A percentile compares a stretch with the other conserved stretches of the same genome.
phyloP scores from a whole-genome alignment of 2,113 vertebrate genomes.

The Boulengeromyrus knoepffleri region DNA sequence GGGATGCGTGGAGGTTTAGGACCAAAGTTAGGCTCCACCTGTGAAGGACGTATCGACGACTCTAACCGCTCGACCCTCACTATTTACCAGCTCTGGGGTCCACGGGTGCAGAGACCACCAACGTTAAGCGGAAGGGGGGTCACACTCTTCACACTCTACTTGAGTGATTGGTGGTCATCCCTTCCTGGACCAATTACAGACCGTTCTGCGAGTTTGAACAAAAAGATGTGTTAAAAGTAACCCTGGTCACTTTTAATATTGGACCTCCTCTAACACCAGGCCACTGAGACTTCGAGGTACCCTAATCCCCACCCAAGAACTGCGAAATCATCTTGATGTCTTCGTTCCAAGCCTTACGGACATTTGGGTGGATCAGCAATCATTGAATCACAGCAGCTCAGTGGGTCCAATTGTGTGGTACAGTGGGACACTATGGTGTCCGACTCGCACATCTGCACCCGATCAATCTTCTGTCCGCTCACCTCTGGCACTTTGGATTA shows the following conservation, averaged over 20 bases:
- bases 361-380: background rate
- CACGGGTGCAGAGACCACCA: background rate
- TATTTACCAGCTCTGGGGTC: background rate
- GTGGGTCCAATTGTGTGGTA: background rate
- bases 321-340: background rate
- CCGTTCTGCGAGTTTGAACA: background rate
- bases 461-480: background rate
- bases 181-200: background rate
- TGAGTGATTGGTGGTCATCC: background rate
- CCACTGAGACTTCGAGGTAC: background rate
- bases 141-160: slow-evolving; percentile 11
- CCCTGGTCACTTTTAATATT: background rate
- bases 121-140: slow-evolving; percentile 11
- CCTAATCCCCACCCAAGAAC: background rate
- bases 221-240: background rate
- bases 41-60: background rate
- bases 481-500: background rate
- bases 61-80: background rate
- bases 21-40: background rate
- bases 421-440: background rate
- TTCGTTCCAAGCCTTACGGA: background rate
- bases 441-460: background rate
- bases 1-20: background rate
- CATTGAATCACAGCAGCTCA: background rate
- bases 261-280: background rate